These are phyloP conservation scores for Plumapathes pennacea DNA, from an alignment of 92 coral and sea anemone species.

Conservation along the genomic window DNA sequence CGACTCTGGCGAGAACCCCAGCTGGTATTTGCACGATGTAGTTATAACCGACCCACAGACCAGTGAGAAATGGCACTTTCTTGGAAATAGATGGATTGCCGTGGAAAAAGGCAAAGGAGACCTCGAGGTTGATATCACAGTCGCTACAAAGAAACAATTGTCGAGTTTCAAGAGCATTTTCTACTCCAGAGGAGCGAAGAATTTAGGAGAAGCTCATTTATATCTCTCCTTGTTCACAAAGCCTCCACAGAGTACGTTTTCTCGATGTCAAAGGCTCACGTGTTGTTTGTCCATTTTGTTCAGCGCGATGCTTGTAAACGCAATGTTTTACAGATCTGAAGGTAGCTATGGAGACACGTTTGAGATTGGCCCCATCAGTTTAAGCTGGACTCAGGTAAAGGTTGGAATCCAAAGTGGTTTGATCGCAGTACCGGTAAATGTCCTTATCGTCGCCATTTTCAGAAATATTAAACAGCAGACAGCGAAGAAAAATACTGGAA, in stretches of 20 bases:
- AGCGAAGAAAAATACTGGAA: too few species aligned
- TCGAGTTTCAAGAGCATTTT: constrained; percentile 61
- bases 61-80: constrained; percentile 39
- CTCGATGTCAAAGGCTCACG: constrained; percentile 74
- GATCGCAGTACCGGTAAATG: constrained; percentile 75
- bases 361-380: constrained; percentile 68
- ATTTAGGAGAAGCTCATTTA: constrained; percentile 72
- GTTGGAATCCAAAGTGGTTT: constrained; percentile 84
- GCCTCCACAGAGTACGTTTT: constrained; percentile 78
- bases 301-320: constrained; percentile 77
- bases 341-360: constrained; percentile 61
- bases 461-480: constrained; percentile 46
- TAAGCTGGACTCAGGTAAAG: constrained; percentile 82
- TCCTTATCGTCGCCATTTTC: constrained; percentile 64
- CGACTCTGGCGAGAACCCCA: constrained; percentile 59
- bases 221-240: constrained; percentile 78
- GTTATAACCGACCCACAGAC: constrained; percentile 49
- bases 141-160: constrained; percentile 57
- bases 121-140: constrained; percentile 50
- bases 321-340: constrained; percentile 83
- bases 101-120: constrained; percentile 64
- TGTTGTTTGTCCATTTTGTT: constrained; percentile 78
- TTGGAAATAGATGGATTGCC: constrained; percentile 75
- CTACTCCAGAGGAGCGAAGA: constrained; percentile 50
- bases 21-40: constrained; percentile 72